These are phyloP conservation scores for Lycophotia porphyrea DNA, from an alignment of 2,888 invertebrate species.

Conservation along the genomic window DNA sequence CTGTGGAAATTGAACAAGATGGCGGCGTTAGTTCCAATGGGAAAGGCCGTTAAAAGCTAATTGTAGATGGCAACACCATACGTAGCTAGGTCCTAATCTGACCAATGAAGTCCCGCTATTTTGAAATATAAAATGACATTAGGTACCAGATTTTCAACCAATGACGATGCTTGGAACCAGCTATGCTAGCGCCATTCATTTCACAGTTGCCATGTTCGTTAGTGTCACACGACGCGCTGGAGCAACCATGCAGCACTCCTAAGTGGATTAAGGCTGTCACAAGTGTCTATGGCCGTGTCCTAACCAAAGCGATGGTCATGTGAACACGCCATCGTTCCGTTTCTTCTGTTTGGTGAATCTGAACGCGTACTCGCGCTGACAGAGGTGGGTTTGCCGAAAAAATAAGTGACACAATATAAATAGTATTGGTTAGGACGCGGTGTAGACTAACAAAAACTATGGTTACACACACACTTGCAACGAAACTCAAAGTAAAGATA, in stretches of 20 bases:
- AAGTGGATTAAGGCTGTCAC: constrained; percentile 6
- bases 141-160: background rate
- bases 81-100: background rate
- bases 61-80: background rate
- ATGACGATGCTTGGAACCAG: background rate
- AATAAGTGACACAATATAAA: background rate
- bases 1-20: background rate
- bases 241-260: background rate
- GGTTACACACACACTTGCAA: background rate
- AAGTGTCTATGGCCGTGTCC: background rate
- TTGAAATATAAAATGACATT: background rate
- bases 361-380: background rate
- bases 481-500: background rate
- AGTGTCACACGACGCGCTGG: background rate
- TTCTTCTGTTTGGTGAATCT: background rate
- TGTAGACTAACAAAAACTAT: background rate
- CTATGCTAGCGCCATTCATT: background rate
- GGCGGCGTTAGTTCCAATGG: background rate
- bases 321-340: too few relatives aligned
- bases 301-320: background rate
- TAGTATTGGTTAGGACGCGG: background rate
- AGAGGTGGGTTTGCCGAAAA: background rate
- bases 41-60: background rate
- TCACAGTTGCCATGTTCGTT: too few relatives aligned
- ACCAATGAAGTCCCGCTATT: background rate